These are phyloP conservation scores for Agonopterix arenella DNA, from an alignment of 2,888 invertebrate genomes.

Conservation along the genomic window DNA sequence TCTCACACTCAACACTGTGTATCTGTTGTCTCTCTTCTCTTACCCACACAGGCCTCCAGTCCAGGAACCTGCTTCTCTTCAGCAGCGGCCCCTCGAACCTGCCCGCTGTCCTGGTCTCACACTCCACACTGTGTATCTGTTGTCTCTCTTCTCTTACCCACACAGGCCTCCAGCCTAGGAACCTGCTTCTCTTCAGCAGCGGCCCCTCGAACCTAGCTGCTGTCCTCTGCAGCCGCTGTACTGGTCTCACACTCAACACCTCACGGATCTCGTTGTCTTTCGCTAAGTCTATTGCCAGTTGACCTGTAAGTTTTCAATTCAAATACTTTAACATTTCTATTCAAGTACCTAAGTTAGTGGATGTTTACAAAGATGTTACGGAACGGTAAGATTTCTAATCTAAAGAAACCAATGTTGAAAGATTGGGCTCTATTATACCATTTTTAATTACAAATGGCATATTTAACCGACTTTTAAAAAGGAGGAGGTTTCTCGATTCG, in stretches of 20 bases:
- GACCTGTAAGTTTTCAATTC: conserved; percentile 52
- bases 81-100: conserved; percentile 81
- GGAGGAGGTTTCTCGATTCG: too few species aligned
- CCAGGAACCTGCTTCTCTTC: conserved; percentile 78
- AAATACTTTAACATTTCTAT: too few species aligned
- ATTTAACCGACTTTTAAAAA: too few species aligned
- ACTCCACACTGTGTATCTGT: conserved; percentile 77
- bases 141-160: conserved; percentile 73
- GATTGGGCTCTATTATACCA: too few species aligned
- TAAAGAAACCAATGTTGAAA: too few species aligned
- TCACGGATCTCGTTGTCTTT: conserved; percentile 79
- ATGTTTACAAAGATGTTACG: too few species aligned
- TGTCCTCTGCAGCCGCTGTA: conserved; percentile 75
- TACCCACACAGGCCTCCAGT: conserved; percentile 81
- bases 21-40: conserved; percentile 15
- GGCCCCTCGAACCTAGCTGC: conserved; percentile 80
- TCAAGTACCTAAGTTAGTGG: too few species aligned
- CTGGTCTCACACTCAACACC: conserved; percentile 78
- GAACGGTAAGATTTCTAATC: too few species aligned
- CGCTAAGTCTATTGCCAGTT: conserved; percentile 78
- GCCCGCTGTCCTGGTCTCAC: conserved; percentile 78
- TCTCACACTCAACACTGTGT: conserved; percentile 72
- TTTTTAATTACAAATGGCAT: too few species aligned
- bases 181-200: conserved; percentile 77
- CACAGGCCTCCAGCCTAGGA: conserved; percentile 80